Evolutionary conservation across 2,888 invertebrate species (phyloP).

Genomic region (Trissoscelio sp.): DNA sequence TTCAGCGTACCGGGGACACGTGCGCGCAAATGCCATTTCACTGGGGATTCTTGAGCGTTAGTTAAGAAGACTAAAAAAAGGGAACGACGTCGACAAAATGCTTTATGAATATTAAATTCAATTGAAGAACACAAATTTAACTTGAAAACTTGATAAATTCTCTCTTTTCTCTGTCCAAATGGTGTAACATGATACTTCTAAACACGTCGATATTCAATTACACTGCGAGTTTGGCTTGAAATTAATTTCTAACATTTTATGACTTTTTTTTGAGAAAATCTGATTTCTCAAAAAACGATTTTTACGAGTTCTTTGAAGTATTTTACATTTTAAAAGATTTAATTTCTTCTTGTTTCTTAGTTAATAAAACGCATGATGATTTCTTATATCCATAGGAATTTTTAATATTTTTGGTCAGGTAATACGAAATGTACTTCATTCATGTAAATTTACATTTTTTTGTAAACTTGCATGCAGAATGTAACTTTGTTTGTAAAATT

Average conservation of each 20-base stretch:
- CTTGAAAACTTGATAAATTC: slow-evolving; percentile 22
- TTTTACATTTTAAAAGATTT: slow-evolving; percentile 21
- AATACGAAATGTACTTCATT: too few relatives aligned
- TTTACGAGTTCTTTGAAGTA: slow-evolving; percentile 50
- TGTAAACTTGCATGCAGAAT: too few relatives aligned
- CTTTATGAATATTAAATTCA: slow-evolving; percentile 35
- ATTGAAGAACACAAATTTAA: slow-evolving; percentile 9
- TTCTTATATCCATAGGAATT: too few relatives aligned
- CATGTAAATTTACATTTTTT: too few relatives aligned
- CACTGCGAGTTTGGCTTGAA: slow-evolving; percentile 16
- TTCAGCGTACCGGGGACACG: slow-evolving; percentile 25
- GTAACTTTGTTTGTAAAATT: too few relatives aligned
- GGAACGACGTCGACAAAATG: slow-evolving; percentile 9
- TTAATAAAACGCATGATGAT: too few relatives aligned
- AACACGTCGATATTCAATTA: slow-evolving; percentile 23
- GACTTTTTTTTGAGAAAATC: slow-evolving; percentile 28
- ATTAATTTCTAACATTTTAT: slow-evolving; percentile 34
- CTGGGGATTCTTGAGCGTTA: not conserved
- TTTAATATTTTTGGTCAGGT: too few relatives aligned
- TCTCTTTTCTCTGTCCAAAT: slow-evolving; percentile 2
- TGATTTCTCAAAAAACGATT: slow-evolving; percentile 24
- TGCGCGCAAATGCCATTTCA: slow-evolving; percentile 20
- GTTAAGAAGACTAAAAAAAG: not conserved
- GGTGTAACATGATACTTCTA: slow-evolving; percentile 20
- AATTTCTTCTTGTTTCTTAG: not conserved